Conservation (phyloP, 2,888 invertebrate genomes). For the Epistrophella euchroma region DNA sequence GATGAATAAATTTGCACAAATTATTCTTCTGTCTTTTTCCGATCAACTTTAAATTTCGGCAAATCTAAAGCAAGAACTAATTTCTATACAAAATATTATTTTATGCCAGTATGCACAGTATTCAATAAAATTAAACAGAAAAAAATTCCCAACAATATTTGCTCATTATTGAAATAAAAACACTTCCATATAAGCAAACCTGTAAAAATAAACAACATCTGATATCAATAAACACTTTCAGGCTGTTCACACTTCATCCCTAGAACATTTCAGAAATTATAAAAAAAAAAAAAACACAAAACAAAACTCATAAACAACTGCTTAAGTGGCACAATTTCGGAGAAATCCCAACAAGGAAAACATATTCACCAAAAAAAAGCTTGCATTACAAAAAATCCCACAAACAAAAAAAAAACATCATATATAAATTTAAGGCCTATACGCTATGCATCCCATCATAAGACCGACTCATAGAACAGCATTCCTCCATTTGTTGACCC, state of each 20-base stretch:
- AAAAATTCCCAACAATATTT: neutral
- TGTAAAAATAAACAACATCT: constrained; percentile 23
- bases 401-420: constrained; percentile 23
- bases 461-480: constrained; percentile 28
- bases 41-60: too few relatives aligned
- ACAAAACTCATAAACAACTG: constrained; percentile 24
- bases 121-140: neutral
- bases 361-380: constrained; percentile 15
- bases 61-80: too few relatives aligned
- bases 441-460: neutral
- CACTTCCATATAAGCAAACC: neutral
- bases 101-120: too few relatives aligned
- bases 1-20: too few relatives aligned
- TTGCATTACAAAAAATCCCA: constrained; percentile 10
- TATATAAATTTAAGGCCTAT: constrained; percentile 7
- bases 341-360: constrained; percentile 18
- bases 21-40: neutral
- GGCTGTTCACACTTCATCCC: constrained; percentile 39
- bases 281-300: neutral
- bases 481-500: constrained; percentile 51
- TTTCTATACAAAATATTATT: too few relatives aligned
- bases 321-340: constrained; percentile 19
- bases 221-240: constrained; percentile 51
- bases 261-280: constrained; percentile 8
- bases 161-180: neutral